Conservation (phyloP, 2,797 vertebrate species). For the Austrolebias charrua region DNA sequence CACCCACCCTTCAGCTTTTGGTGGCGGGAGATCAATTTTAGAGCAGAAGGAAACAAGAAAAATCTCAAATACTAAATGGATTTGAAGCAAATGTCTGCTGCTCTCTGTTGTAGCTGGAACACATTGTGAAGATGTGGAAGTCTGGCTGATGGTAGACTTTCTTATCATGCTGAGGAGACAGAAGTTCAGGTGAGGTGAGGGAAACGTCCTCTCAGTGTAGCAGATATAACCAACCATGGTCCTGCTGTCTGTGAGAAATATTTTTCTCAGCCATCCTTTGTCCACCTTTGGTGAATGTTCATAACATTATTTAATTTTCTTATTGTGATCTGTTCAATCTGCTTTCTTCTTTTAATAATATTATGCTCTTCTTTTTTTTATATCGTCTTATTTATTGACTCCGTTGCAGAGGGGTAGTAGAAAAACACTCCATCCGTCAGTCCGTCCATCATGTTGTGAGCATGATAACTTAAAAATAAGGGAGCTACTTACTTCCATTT, state of each 20-base stretch:
- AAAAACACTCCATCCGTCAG: too few relatives aligned
- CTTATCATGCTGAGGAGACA: slow-evolving; percentile 43
- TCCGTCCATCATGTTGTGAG: too few relatives aligned
- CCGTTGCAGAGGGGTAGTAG: too few relatives aligned
- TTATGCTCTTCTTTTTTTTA: slow-evolving; percentile 3
- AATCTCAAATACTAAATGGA: too few relatives aligned
- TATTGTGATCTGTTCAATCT: slow-evolving; percentile 31
- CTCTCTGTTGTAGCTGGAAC: slow-evolving; percentile 30
- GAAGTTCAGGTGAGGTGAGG: slow-evolving; percentile 61
- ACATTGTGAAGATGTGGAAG: slow-evolving; percentile 38
- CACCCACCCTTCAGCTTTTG: too few relatives aligned
- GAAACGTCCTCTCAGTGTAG: slow-evolving; percentile 66
- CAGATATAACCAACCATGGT: slow-evolving; percentile 74
- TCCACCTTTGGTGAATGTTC: slow-evolving; percentile 12
- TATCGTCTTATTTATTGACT: too few relatives aligned
- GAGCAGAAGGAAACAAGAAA: too few relatives aligned
- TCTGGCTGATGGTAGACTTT: slow-evolving; percentile 28
- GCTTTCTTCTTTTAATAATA: slow-evolving; percentile 13
- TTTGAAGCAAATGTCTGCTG: too few relatives aligned
- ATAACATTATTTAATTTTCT: slow-evolving; percentile 29
- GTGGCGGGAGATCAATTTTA: too few relatives aligned
- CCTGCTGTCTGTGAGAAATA: slow-evolving; percentile 23
- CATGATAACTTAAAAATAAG: too few relatives aligned
- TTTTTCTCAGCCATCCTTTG: slow-evolving; percentile 20
- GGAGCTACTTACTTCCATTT: too few relatives aligned